A percentile compares a stretch with the other conserved stretches of the same genome.
Evolutionary conservation across 2,113 vertebrate species (phyloP).

Genomic region (Alces alces): DNA sequence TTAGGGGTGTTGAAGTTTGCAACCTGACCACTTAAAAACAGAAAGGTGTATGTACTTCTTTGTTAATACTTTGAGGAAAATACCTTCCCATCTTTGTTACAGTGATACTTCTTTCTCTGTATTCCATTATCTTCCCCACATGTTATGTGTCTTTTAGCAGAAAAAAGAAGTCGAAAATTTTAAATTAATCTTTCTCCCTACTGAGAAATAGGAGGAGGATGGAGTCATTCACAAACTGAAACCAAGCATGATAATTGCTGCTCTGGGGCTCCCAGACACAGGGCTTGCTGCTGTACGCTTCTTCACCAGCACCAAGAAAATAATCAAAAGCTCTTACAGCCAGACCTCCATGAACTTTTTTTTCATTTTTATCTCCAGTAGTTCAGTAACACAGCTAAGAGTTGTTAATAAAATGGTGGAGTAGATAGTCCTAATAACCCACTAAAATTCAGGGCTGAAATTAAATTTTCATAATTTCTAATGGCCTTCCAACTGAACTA

Average conservation of each 20-base stretch:
- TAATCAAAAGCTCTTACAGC: fast-evolving
- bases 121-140: background rate
- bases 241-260: fast-evolving
- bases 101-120: background rate
- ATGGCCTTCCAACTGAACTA: slow-evolving; percentile 5
- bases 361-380: background rate
- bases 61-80: background rate
- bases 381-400: background rate
- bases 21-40: background rate
- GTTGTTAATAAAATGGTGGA: background rate
- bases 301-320: background rate
- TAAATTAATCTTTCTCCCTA: background rate
- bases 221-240: background rate
- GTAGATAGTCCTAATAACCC: background rate
- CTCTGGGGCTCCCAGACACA: fast-evolving
- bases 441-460: background rate
- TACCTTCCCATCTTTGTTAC: background rate
- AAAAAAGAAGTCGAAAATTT: background rate
- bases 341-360: background rate
- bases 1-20: background rate
- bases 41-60: background rate
- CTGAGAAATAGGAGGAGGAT: background rate
- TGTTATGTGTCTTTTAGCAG: background rate
- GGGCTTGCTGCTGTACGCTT: fast-evolving
- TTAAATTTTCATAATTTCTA: background rate